Base-by-base conservation (phyloP, 2,113 vertebrate genomes). In the Octodon degus region DNA sequence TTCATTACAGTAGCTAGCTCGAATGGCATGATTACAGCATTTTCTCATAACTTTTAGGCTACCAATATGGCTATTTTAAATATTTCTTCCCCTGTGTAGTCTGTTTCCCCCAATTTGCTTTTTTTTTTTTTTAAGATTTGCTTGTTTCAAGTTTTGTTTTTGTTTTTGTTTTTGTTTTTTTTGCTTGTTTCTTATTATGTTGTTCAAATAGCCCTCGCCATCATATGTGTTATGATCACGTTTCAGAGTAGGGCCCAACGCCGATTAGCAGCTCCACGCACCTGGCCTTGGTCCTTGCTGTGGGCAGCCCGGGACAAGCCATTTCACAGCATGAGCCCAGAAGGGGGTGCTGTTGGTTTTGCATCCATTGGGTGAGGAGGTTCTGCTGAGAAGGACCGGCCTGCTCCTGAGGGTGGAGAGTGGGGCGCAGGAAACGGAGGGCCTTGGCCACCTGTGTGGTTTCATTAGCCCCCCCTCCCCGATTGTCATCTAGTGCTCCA, bases 1-100 rank as follows among this genome's bases (percentile, higher is more conserved):
- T 24, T 47, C 67, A 5, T 60, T 37, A 62, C 20, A 16, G 20
- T 30, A 7, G n/a, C n/a, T 53, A 65, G 14, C 84, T 63, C 14
- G 0, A 9, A 27, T 32, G 32, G 74, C 34, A 0, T 3, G 24
- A n/a, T 4, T 20, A 32, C 4, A 0, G 6, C 6, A 8, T 70
- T 40, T 81, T 70, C 74, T 40, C 9, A 37, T 8, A 70, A 40
- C 47, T 55, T 91, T 83, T n/a, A 84, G 83, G 27, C 24, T 37
- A 34, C 19, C 9, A 0, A 40, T 32, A 0, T 5, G 13, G 7
- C 7, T 32, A 27, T 67, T 89, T 47, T n/a, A 25, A 76, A 50
- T 30, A 27, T 11, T 34, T 87, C 50, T 30, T 24, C 19, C 83
- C 14, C 22, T 34, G 5, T 11, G 7, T 83, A 12, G 68, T 90